Evolutionary conservation across 1,140 invertebrate genomes (phyloP).

Genomic region (Formica selysi): DNA sequence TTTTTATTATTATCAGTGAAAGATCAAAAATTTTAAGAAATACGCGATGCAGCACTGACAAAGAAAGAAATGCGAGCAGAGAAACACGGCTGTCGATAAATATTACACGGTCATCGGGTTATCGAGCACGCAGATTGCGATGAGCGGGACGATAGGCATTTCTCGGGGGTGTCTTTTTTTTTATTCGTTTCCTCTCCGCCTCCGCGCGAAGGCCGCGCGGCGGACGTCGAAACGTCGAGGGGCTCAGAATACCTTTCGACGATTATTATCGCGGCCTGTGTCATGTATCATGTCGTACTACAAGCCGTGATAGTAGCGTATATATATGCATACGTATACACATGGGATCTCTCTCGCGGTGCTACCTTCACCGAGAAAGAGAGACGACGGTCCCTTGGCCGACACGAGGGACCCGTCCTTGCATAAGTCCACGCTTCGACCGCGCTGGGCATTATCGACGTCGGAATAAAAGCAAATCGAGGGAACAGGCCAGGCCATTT

Average conservation of each 20-base stretch:
- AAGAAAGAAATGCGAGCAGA: constrained; percentile 21
- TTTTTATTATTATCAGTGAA: neutral
- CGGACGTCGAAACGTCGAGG: constrained; percentile 45
- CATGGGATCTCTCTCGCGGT: neutral
- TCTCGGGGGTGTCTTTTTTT: constrained; percentile 38
- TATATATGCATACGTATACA: constrained; percentile 11
- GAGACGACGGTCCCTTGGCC: constrained; percentile 46
- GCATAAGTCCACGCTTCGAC: constrained; percentile 47
- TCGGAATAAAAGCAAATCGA: constrained; percentile 68
- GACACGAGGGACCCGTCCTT: constrained; percentile 63
- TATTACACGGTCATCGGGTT: constrained; percentile 72
- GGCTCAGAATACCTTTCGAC: constrained; percentile 69
- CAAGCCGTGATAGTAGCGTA: constrained; percentile 67
- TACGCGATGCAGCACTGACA: neutral
- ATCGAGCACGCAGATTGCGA: constrained; percentile 67
- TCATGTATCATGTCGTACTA: constrained; percentile 77
- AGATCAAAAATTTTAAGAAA: neutral
- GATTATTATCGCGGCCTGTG: constrained; percentile 73
- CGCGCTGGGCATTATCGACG: constrained; percentile 54
- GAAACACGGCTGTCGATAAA: constrained; percentile 65
- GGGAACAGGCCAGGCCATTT: constrained; percentile 48
- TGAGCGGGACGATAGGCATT: constrained; percentile 68
- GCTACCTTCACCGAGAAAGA: neutral
- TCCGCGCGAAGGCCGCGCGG: constrained; percentile 20
- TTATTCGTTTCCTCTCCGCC: constrained; percentile 33